These are phyloP conservation scores for Lophura swinhoii DNA, from an alignment of 2,797 vertebrate genomes.

Conservation along the genomic window DNA sequence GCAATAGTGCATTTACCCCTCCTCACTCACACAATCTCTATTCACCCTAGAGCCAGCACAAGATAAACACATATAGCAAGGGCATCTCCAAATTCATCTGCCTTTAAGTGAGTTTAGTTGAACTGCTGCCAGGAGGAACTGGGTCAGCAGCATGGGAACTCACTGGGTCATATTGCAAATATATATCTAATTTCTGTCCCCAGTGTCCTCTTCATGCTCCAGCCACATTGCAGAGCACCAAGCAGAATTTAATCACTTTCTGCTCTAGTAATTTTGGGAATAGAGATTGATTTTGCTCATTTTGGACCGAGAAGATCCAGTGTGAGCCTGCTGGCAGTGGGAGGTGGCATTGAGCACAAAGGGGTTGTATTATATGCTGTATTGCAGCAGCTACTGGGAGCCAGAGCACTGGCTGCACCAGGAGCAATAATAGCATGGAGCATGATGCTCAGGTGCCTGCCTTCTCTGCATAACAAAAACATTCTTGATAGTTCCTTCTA, in stretches of 20 bases:
- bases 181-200: background rate
- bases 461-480: background rate
- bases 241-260: background rate
- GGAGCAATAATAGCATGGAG: background rate
- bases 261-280: background rate
- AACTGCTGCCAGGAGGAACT: background rate
- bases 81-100: background rate
- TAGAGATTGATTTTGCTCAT: background rate
- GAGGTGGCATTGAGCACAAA: background rate
- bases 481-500: background rate
- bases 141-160: background rate
- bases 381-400: background rate
- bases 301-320: background rate
- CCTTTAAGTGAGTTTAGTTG: background rate
- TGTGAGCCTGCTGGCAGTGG: background rate
- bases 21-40: background rate
- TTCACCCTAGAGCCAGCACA: background rate
- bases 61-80: background rate
- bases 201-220: background rate
- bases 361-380: background rate
- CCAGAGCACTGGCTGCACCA: background rate
- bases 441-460: background rate
- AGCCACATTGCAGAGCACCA: background rate
- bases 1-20: background rate
- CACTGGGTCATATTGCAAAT: background rate